These are phyloP conservation scores for Chironomus tentans DNA, from an alignment of 2,888 invertebrate genomes.

Conservation along the genomic window DNA sequence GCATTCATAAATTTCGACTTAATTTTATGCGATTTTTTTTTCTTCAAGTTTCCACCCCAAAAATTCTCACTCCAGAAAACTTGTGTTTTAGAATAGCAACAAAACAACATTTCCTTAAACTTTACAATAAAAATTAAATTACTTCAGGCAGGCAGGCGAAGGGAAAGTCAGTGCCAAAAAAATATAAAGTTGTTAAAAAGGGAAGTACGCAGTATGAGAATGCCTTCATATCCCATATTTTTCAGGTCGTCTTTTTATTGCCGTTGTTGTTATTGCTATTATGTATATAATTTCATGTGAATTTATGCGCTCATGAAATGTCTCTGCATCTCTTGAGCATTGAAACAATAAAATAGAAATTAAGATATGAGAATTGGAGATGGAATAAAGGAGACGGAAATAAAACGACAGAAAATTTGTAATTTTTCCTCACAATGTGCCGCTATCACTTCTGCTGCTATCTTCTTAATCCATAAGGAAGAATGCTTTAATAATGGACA, in stretches of 20 bases:
- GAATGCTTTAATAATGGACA: background rate
- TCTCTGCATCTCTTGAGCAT: background rate
- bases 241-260: background rate
- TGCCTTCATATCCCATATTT: background rate
- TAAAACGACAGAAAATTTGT: background rate
- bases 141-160: background rate
- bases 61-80: background rate
- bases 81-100: background rate
- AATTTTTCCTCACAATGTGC: too few species aligned
- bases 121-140: constrained; percentile 7
- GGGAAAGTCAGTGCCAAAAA: background rate
- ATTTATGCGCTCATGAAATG: background rate
- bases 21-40: constrained; percentile 1
- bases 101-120: background rate
- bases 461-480: background rate
- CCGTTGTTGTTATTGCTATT: background rate
- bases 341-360: constrained; percentile 7
- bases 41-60: background rate
- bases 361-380: background rate
- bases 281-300: constrained; percentile 2
- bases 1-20: constrained; percentile 4
- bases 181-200: background rate
- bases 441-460: too few species aligned
- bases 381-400: background rate
- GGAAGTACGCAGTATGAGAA: background rate